A percentile compares a stretch with the other conserved stretches of the same genome.
These are phyloP conservation scores for Macaca nemestrina DNA, from an alignment of 2,113 vertebrate species.

Conservation along the genomic window DNA sequence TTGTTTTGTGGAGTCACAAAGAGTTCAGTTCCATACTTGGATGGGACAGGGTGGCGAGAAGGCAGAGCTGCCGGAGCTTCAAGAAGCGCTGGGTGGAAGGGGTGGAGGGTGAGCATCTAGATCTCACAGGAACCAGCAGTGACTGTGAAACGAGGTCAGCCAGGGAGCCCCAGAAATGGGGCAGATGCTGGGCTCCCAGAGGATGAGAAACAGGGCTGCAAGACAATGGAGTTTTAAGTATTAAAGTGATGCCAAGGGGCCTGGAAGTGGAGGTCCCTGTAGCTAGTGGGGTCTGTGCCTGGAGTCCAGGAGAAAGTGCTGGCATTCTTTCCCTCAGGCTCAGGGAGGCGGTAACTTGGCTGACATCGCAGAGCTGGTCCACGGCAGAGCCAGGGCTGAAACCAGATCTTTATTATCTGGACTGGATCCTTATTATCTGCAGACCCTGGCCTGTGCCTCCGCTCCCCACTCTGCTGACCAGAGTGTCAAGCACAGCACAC, in stretches of 20 bases:
- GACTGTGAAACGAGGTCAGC: no score
- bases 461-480: not conserved
- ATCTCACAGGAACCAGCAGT: not conserved
- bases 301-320: not conserved
- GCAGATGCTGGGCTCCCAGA: not conserved
- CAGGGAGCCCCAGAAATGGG: no score
- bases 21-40: not conserved
- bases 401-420: not conserved
- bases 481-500: not conserved
- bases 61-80: not conserved
- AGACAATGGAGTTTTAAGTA: not conserved
- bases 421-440: not conserved
- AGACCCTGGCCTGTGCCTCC: not conserved
- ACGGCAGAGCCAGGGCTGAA: not conserved
- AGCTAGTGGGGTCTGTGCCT: not conserved
- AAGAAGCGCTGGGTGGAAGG: fast-evolving
- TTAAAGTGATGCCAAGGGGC: not conserved
- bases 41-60: not conserved
- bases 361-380: not conserved
- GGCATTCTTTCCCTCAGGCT: not conserved
- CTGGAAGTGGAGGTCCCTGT: not conserved
- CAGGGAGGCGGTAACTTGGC: not conserved
- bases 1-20: not conserved
- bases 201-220: not conserved
- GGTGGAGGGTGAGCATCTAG: not conserved